Evolutionary conservation across 2,113 vertebrate genomes (phyloP).

Genomic region (Stigmatopora argus): DNA sequence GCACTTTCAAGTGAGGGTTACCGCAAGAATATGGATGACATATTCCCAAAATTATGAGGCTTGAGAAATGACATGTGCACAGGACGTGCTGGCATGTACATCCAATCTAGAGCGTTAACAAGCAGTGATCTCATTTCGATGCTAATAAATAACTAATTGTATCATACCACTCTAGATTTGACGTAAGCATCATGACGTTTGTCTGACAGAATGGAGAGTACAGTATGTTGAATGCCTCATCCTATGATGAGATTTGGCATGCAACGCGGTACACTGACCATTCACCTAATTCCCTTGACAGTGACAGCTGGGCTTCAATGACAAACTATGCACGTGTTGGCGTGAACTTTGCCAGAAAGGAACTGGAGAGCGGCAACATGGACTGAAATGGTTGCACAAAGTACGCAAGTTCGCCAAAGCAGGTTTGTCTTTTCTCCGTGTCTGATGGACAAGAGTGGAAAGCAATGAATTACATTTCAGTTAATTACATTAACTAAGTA

Average conservation of each 20-base stretch:
- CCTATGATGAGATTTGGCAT: constrained; percentile 61
- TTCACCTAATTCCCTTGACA: constrained; percentile 50
- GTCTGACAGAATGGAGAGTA: neutral
- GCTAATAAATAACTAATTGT: neutral
- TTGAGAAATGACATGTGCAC: no score
- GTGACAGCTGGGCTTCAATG: constrained; percentile 36
- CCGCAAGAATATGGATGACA: no score
- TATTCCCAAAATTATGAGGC: no score
- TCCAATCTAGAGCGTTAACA: neutral
- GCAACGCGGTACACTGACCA: constrained; percentile 50
- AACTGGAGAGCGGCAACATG: neutral
- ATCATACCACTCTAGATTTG: neutral
- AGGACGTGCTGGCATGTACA: no score
- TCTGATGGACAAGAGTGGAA: neutral
- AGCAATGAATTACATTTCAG: no score
- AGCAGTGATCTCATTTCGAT: neutral
- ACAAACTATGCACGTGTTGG: constrained; percentile 9
- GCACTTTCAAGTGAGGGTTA: no score
- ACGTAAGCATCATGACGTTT: neutral
- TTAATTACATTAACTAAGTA: no score
- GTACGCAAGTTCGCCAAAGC: neutral
- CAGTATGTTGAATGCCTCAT: constrained; percentile 34
- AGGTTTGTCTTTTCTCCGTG: neutral
- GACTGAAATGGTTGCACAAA: constrained; percentile 19
- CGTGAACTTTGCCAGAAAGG: constrained; percentile 1